Percentiles rank a stretch among this genome's conserved stretches.
Evolutionary conservation across 2,113 vertebrate species (phyloP).

Genomic region (Lates calcarifer): DNA sequence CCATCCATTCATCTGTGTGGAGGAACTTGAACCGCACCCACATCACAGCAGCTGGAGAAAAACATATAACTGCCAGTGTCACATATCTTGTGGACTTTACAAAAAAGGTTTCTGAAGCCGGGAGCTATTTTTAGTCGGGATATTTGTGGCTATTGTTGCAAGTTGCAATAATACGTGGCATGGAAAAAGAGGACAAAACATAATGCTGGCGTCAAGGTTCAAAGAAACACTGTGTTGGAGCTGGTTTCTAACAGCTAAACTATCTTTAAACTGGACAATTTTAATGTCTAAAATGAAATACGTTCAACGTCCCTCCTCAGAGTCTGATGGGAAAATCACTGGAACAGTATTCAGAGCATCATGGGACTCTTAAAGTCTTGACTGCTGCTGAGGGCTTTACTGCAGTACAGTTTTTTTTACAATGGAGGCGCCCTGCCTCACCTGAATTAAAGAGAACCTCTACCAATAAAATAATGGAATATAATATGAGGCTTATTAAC

Average conservation of each 20-base stretch:
- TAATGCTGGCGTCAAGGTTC: not conserved
- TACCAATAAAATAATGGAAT: conserved; percentile 3
- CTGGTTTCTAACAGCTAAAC: too few relatives aligned
- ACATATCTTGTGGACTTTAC: conserved; percentile 1
- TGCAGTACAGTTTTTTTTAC: not conserved
- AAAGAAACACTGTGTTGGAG: not conserved
- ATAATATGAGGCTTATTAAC: not conserved
- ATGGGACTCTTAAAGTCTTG: not conserved
- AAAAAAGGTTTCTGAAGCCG: conserved; percentile 24
- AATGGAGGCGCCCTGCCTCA: not conserved
- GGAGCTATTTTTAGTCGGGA: conserved; percentile 29
- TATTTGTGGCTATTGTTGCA: conserved; percentile 26
- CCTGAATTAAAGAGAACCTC: not conserved
- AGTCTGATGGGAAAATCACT: not conserved
- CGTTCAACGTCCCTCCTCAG: not conserved
- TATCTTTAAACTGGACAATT: not conserved
- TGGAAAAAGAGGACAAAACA: not conserved
- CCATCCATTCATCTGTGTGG: conserved; percentile 3
- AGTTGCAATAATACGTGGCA: conserved; percentile 1
- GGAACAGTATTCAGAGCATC: not conserved
- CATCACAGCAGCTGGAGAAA: conserved; percentile 33
- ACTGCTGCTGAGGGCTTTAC: not conserved
- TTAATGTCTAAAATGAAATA: not conserved
- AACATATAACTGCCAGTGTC: conserved; percentile 15
- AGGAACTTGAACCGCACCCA: conserved; percentile 39